These are phyloP conservation scores for Pandemis cinnamomeana DNA, from an alignment of 2,888 invertebrate genomes.

Conservation along the genomic window DNA sequence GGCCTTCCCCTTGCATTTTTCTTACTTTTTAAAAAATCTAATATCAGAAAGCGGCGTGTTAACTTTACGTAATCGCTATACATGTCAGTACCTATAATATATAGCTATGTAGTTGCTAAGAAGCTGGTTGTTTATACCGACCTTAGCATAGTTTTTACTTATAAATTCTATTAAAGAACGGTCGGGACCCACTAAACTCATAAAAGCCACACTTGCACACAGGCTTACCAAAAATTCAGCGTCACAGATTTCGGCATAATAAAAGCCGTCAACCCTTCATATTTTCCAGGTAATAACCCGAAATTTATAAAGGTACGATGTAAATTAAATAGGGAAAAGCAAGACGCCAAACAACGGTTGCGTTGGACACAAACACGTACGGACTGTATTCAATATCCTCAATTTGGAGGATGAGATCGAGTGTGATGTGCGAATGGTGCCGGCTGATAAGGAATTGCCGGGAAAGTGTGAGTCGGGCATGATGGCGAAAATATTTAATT, in stretches of 20 bases:
- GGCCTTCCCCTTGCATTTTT: too few relatives aligned
- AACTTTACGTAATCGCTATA: too few relatives aligned
- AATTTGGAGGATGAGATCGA: conserved; percentile 71
- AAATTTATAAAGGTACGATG: conserved; percentile 5
- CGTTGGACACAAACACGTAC: conserved; percentile 59
- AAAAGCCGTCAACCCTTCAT: conserved; percentile 27
- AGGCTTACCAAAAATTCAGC: background rate
- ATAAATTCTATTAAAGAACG: background rate
- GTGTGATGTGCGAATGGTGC: conserved; percentile 77
- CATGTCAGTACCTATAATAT: background rate
- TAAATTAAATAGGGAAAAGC: conserved; percentile 49
- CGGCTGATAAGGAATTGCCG: conserved; percentile 71
- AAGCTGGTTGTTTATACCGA: background rate
- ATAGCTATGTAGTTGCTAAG: background rate
- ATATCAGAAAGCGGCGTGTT: too few relatives aligned
- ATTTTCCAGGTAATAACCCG: conserved; percentile 29
- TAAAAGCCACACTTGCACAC: background rate
- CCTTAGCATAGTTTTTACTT: background rate
- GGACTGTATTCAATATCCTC: conserved; percentile 58
- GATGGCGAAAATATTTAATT: conserved; percentile 6
- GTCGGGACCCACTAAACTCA: background rate
- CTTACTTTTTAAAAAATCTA: too few relatives aligned
- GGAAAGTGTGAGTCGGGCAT: conserved; percentile 26
- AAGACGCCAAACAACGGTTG: conserved; percentile 61
- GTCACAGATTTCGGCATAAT: conserved; percentile 20